Percentiles rank a stretch among this genome's conserved stretches.
phyloP scores from a whole-genome alignment of 2,888 invertebrate genomes.

The Aelia acuminata region DNA sequence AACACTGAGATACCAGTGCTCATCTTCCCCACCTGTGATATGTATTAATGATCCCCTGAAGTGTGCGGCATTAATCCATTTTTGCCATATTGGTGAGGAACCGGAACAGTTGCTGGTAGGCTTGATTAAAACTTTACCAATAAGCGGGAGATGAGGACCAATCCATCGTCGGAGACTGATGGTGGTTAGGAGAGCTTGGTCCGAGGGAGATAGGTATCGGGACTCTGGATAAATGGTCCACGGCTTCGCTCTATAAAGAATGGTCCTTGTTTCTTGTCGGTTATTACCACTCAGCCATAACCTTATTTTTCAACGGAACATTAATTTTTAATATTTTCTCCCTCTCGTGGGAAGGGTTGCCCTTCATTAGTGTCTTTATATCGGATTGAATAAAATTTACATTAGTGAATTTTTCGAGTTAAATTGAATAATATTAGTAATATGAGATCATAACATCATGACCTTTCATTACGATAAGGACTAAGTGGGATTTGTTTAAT shows the following conservation, averaged over 20 bases:
- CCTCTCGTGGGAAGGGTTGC: background rate
- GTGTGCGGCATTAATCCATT: conserved; percentile 20
- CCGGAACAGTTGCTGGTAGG: background rate
- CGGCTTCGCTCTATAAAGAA: background rate
- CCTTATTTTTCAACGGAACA: conserved; percentile 24
- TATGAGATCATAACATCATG: too few relatives aligned
- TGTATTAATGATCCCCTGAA: conserved; percentile 16
- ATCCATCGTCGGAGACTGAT: conserved; percentile 38
- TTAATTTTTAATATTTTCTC: background rate
- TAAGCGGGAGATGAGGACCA: conserved; percentile 35
- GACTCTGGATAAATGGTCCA: background rate
- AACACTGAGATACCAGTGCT: background rate
- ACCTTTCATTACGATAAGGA: too few relatives aligned
- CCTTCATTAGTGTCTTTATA: background rate
- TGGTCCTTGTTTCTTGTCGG: conserved; percentile 10
- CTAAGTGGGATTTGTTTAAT: too few relatives aligned
- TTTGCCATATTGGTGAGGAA: conserved; percentile 32
- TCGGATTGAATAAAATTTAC: background rate
- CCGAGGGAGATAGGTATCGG: conserved; percentile 6
- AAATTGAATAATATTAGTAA: too few relatives aligned
- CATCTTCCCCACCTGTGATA: background rate
- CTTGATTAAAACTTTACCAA: conserved; percentile 49
- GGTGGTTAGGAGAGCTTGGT: background rate
- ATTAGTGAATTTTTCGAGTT: too few relatives aligned
- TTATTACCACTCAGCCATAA: conserved; percentile 14